A percentile compares a stretch with the other conserved stretches of the same genome.
phyloP scores from a whole-genome alignment of 2,113 vertebrate species.

The Otolemur garnettii region DNA sequence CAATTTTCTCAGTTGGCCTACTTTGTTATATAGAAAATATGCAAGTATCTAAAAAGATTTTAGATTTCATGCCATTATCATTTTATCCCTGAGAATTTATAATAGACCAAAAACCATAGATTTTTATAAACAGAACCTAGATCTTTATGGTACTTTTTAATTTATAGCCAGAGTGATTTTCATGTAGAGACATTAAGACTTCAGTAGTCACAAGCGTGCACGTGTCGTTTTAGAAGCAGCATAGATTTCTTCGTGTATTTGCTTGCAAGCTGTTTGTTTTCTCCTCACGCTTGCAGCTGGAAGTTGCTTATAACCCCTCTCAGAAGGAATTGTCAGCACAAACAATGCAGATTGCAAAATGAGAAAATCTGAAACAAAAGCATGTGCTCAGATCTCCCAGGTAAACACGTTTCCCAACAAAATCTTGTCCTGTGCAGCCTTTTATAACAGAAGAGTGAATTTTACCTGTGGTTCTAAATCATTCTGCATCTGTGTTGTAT shows the following conservation, averaged over 20 bases:
- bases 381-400: neutral
- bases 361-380: conserved; percentile 55
- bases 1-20: neutral
- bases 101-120: neutral
- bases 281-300: neutral
- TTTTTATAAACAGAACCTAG: neutral
- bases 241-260: neutral
- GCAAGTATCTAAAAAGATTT: neutral
- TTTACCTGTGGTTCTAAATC: neutral
- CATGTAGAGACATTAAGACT: neutral
- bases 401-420: conserved; percentile 31
- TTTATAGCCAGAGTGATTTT: conserved; percentile 2
- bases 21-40: neutral
- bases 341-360: conserved; percentile 61
- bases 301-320: conserved; percentile 43
- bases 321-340: conserved; percentile 62
- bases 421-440: conserved; percentile 26
- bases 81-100: neutral
- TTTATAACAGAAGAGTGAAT: conserved; percentile 41
- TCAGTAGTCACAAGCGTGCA: neutral
- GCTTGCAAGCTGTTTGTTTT: conserved; percentile 66
- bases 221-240: neutral
- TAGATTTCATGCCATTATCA: neutral
- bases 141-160: neutral
- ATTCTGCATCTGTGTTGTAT: neutral